A percentile compares a stretch with the other conserved stretches of the same genome.
Conservation (phyloP, 2,888 invertebrate genomes). For the Acrobasis consociella region DNA sequence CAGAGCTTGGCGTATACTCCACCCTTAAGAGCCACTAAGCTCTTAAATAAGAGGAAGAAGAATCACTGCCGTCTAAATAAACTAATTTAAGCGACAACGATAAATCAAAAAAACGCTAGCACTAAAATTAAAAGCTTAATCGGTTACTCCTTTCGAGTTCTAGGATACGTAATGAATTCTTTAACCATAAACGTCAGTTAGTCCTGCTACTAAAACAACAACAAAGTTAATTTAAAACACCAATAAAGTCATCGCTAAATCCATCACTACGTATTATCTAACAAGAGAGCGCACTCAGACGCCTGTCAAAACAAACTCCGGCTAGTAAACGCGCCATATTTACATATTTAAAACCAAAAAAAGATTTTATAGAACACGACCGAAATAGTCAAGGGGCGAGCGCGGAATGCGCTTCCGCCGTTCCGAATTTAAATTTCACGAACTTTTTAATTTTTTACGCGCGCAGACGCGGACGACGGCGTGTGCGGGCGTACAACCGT, state of each 20-base stretch:
- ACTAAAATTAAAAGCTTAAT: too few species aligned
- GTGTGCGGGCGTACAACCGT: constrained; percentile 24
- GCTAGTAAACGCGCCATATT: constrained; percentile 24
- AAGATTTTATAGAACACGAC: constrained; percentile 42
- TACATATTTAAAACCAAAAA: constrained; percentile 33
- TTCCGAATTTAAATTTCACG: constrained; percentile 47
- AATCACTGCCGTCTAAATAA: too few species aligned
- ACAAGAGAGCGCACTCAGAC: constrained; percentile 20
- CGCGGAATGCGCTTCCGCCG: constrained; percentile 61
- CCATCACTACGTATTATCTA: constrained; percentile 12
- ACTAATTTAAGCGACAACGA: too few species aligned
- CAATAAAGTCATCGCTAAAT: constrained; percentile 9
- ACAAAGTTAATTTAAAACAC: constrained; percentile 8
- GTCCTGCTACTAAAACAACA: background rate
- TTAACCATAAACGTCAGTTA: background rate
- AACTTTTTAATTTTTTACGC: constrained; percentile 32
- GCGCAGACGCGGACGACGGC: constrained; percentile 27
- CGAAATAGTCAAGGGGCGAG: constrained; percentile 53
- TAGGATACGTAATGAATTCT: background rate
- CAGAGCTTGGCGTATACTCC: too few species aligned
- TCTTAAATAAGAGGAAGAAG: too few species aligned
- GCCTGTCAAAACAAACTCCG: constrained; percentile 38
- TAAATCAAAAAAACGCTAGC: too few species aligned
- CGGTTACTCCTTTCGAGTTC: too few species aligned
- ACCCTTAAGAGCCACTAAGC: too few species aligned